Evolutionary conservation across 2,888 invertebrate species (phyloP).

Genomic region (Venusia cambrica): DNA sequence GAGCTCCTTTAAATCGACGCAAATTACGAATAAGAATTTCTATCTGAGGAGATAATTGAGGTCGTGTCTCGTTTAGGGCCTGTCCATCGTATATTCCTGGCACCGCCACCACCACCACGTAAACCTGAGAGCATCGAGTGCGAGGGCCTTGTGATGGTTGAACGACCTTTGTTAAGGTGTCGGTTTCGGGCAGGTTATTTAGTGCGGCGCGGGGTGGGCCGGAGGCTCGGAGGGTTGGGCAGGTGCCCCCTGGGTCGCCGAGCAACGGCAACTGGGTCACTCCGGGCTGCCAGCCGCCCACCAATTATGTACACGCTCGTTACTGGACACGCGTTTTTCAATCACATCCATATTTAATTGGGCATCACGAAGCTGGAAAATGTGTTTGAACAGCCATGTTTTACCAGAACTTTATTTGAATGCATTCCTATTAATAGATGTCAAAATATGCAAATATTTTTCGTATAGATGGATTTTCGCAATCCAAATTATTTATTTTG

Average conservation of each 20-base stretch:
- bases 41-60: neutral
- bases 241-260: conserved; percentile 63
- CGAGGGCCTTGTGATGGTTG: conserved; percentile 69
- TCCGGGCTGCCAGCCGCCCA: conserved; percentile 71
- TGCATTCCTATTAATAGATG: conserved; percentile 36
- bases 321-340: conserved; percentile 82
- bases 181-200: conserved; percentile 80
- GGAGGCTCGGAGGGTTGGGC: conserved; percentile 38
- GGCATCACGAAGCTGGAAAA: conserved; percentile 77
- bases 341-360: conserved; percentile 82
- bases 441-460: conserved; percentile 21
- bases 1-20: neutral
- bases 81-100: conserved; percentile 8
- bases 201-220: conserved; percentile 53
- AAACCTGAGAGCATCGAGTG: conserved; percentile 45
- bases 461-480: conserved; percentile 10
- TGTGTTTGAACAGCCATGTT: conserved; percentile 72
- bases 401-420: conserved; percentile 62
- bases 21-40: neutral
- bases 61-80: neutral
- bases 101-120: conserved; percentile 14
- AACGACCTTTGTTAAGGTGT: conserved; percentile 80
- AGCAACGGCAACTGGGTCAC: conserved; percentile 79
- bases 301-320: conserved; percentile 82
- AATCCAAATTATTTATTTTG: too few species aligned